Evolutionary conservation across 1,140 invertebrate genomes (phyloP), one percentile per base, ranked within the genome.

Genomic region (Zaprionus davidi): DNA sequence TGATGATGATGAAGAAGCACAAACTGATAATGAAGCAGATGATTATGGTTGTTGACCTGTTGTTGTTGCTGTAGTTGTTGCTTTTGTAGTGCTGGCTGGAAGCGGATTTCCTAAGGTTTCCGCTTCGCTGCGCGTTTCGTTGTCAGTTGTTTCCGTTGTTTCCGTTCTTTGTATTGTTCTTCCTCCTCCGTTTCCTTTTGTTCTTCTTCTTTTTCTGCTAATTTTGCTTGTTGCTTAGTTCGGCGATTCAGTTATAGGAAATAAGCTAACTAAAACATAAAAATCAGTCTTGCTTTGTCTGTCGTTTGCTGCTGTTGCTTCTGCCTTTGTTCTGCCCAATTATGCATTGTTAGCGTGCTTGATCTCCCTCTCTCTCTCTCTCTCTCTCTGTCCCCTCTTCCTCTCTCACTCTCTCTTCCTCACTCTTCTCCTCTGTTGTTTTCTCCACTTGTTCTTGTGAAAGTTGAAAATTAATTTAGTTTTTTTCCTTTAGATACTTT

Each of bases 211-310:
- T 58, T 51, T 66, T 65, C 36, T 53, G 44, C 28, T 59, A 15
- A 28, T 49, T 71, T 55, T 28, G 57, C 36, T 79, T 74, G 70
- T 78, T 66, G 49, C 64, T 81, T 79, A 20, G 56, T 59, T 36
- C 41, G 55, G 57, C 38, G 65, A 55, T 82, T 71, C 56, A 26
- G 62, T 76, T 82, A 68, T 67, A 71, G 64, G 59, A 67, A 72
- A 78, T 76, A 68, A 78, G 70, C 83, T 88, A 88, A 87, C 83
- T 88, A 87, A 83, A 78, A 88, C 84, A 73, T 87, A 88, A 86
- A 87, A 91, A 91, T 91, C 88, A 91, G 88, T 91, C 88, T 91
- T 91, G 76, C 73, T 88, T 81, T 60, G 20, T 82, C 59, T 77
- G 70, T 82, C 59, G 65, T 64, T 71, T 69, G 12, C 20, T 56